A percentile compares a stretch with the other conserved stretches of the same genome.
Conservation (phyloP, 1,140 invertebrate species). For the Ruditapes philippinarum region DNA sequence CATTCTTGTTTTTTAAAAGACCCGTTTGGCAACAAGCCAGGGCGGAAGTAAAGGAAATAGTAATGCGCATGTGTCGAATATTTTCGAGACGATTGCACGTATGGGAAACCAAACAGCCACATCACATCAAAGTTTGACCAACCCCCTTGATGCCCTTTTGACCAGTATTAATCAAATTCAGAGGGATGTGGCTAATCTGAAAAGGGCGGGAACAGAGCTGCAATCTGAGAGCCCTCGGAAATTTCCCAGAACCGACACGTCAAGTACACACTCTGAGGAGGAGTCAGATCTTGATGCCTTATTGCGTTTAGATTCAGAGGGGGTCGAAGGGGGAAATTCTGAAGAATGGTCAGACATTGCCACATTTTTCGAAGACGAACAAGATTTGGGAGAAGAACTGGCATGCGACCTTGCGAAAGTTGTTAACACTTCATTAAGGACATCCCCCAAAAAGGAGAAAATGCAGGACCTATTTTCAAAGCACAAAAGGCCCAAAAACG, state of each 20-base stretch:
- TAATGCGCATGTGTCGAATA: neutral
- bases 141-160: neutral
- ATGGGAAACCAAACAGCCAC: neutral
- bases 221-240: neutral
- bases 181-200: neutral
- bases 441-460: neutral
- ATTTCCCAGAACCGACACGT: neutral
- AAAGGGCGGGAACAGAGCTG: neutral
- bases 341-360: neutral
- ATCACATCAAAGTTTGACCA: neutral
- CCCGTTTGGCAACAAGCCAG: neutral
- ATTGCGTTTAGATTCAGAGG: neutral
- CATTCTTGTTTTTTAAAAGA: neutral
- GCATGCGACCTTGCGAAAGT: neutral
- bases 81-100: neutral
- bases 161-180: neutral
- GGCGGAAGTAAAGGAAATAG: neutral
- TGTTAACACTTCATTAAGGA: neutral
- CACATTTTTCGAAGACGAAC: neutral
- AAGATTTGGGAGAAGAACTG: neutral
- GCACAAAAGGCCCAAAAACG: neutral
- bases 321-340: neutral
- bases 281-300: neutral
- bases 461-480: neutral
- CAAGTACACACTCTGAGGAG: neutral